These are phyloP conservation scores for Anisognathus igniventris DNA, from an alignment of 2,797 vertebrate species.

Conservation along the genomic window DNA sequence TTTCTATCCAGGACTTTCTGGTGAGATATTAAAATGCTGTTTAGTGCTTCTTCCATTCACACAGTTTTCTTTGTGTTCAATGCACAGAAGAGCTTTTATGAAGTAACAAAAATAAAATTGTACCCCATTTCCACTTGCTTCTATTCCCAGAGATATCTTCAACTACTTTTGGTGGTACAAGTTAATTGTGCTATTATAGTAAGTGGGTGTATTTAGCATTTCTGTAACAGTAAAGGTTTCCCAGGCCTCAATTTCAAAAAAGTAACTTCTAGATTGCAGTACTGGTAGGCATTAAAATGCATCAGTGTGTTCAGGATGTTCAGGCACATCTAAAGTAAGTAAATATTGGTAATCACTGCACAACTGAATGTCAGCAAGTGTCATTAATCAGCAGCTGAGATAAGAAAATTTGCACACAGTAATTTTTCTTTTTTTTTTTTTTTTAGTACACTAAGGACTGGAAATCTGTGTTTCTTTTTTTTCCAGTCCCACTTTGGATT, in stretches of 20 bases:
- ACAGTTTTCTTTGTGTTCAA: not conserved
- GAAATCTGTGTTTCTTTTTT: not conserved
- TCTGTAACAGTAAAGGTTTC: not conserved
- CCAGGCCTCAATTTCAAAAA: not conserved
- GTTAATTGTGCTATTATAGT: constrained; percentile 37
- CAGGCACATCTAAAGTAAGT: not conserved
- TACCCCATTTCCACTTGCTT: not conserved
- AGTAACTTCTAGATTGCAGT: not conserved
- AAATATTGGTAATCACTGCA: constrained; percentile 9
- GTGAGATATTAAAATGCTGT: not conserved
- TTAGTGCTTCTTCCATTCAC: not conserved
- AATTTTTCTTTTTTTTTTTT: not conserved
- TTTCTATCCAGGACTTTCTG: not conserved
- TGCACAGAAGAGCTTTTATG: not conserved
- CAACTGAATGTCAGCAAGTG: constrained; percentile 8
- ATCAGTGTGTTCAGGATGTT: not conserved
- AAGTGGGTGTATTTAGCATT: constrained; percentile 31
- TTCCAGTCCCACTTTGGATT: not conserved
- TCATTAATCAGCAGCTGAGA: not conserved
- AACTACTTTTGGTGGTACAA: not conserved
- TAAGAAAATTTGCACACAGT: not conserved
- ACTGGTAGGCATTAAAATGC: not conserved
- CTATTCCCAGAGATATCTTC: constrained; percentile 21
- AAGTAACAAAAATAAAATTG: not conserved
- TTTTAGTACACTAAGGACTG: not conserved